phyloP scores from a whole-genome alignment of 1,140 invertebrate species.

The Dendrolimus kikuchii region DNA sequence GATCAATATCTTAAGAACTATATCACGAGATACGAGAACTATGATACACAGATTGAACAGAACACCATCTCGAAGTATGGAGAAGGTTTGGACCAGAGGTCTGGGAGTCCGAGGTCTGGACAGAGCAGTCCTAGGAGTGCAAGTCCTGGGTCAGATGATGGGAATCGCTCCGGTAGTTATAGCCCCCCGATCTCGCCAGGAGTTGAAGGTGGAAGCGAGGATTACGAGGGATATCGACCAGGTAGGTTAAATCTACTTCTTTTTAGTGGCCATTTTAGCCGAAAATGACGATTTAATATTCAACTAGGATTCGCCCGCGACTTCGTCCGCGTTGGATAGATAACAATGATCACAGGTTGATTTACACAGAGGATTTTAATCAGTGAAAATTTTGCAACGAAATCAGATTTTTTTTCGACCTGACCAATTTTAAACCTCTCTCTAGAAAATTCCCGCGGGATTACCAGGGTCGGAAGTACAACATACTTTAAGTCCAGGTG shows the following conservation, averaged over 20 bases:
- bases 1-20: conserved; percentile 65
- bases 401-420: too few species aligned
- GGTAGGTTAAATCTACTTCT: conserved; percentile 34
- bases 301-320: too few species aligned
- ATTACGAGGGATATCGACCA: conserved; percentile 61
- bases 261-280: too few species aligned
- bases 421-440: too few species aligned
- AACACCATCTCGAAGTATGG: conserved; percentile 57
- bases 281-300: conserved; percentile 2
- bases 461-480: too few species aligned
- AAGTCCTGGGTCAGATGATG: conserved; percentile 61
- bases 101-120: conserved; percentile 47
- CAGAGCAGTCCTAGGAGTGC: conserved; percentile 52
- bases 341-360: too few species aligned
- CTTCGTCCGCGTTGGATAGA: too few species aligned
- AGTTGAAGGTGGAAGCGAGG: conserved; percentile 58
- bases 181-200: conserved; percentile 69
- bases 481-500: too few species aligned
- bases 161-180: conserved; percentile 62
- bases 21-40: conserved; percentile 50
- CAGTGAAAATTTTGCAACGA: too few species aligned
- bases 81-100: conserved; percentile 24
- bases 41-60: conserved; percentile 60
- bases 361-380: too few species aligned
- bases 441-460: too few species aligned